These are phyloP conservation scores for Himalopsyche phryganea DNA, from an alignment of 1,140 invertebrate genomes.

Conservation along the genomic window DNA sequence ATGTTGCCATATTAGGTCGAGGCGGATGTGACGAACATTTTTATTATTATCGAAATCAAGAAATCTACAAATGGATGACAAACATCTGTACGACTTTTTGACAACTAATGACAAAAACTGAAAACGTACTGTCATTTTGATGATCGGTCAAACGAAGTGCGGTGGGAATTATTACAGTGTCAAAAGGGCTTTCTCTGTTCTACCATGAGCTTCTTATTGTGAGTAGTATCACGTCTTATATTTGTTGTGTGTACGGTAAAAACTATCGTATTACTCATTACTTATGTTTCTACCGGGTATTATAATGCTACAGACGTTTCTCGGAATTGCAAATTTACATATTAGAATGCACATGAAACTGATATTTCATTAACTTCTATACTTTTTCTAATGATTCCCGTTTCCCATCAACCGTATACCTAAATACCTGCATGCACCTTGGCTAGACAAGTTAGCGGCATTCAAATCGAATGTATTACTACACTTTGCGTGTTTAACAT, in stretches of 20 bases:
- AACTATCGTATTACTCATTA: conserved; percentile 13
- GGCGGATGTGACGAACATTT: conserved; percentile 13
- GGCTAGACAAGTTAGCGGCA: no score
- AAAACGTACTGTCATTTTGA: conserved; percentile 12
- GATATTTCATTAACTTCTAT: no score
- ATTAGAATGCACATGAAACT: no score
- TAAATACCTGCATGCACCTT: no score
- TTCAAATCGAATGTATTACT: no score
- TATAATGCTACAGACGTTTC: no score
- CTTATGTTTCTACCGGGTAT: no score
- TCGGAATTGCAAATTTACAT: no score
- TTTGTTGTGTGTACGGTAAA: conserved; percentile 6
- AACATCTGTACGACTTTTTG: conserved; percentile 25
- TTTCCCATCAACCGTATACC: no score
- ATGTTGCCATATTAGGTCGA: background rate
- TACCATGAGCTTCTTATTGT: conserved; percentile 48
- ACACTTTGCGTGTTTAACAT: no score
- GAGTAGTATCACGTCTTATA: conserved; percentile 32
- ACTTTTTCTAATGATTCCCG: no score
- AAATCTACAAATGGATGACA: conserved; percentile 28
- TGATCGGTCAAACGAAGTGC: conserved; percentile 13
- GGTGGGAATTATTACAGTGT: conserved; percentile 13
- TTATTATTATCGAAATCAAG: background rate
- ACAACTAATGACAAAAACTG: conserved; percentile 16
- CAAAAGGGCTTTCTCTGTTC: conserved; percentile 8